phyloP scores from a whole-genome alignment of 2,888 invertebrate genomes.

The Pachycephus smyrnensis region DNA sequence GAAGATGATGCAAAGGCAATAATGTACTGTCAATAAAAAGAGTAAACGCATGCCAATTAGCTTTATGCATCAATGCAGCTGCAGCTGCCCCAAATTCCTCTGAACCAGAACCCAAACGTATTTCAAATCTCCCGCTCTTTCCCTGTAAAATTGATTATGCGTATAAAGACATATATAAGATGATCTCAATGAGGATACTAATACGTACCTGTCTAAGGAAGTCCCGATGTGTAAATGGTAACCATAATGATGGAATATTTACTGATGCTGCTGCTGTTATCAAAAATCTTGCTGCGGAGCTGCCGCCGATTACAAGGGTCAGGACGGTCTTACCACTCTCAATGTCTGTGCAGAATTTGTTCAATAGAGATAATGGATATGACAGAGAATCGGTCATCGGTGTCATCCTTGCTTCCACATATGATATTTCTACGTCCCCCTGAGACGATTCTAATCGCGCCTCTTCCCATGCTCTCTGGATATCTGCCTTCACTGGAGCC shows the following conservation, averaged over 20 bases:
- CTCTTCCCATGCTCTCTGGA: conserved; percentile 62
- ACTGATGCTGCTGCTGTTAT: conserved; percentile 59
- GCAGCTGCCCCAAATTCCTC: conserved; percentile 63
- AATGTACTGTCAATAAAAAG: conserved; percentile 61
- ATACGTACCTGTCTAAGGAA: conserved; percentile 58
- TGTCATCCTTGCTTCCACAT: conserved; percentile 54
- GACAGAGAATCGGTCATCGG: conserved; percentile 51
- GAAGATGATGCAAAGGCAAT: conserved; percentile 55
- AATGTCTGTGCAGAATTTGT: conserved; percentile 60
- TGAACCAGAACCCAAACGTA: conserved; percentile 59
- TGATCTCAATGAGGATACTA: background rate
- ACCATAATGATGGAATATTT: conserved; percentile 61
- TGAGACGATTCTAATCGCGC: conserved; percentile 57
- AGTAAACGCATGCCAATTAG: conserved; percentile 65
- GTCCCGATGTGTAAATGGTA: conserved; percentile 62
- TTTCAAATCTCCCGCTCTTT: conserved; percentile 54
- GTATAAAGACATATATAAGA: background rate
- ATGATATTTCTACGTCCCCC: conserved; percentile 59
- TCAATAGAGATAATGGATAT: conserved; percentile 54
- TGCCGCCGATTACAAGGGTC: conserved; percentile 59
- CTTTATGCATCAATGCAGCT: conserved; percentile 62
- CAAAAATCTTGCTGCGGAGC: conserved; percentile 60
- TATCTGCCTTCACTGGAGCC: conserved; percentile 50
- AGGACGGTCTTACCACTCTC: conserved; percentile 57
- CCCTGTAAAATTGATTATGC: conserved; percentile 43